Evolutionary conservation across 2,113 vertebrate species (phyloP).

Genomic region (Eulemur macaco): DNA sequence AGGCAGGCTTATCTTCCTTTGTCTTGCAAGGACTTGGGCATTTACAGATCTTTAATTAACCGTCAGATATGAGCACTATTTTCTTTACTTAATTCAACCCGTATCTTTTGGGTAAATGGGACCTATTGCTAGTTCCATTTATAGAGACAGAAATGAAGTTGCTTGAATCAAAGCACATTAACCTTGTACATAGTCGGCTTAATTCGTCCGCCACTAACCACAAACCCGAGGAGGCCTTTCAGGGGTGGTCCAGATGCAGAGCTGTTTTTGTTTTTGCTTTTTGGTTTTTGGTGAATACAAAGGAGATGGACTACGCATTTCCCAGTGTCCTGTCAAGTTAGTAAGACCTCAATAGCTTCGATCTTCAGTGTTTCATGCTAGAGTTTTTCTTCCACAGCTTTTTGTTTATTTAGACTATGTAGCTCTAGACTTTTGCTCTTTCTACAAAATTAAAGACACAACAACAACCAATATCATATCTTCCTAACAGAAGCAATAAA

Average conservation of each 20-base stretch:
- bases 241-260: not conserved
- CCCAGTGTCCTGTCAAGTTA: constrained; percentile 33
- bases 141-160: not conserved
- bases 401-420: constrained; percentile 38
- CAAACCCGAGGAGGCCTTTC: constrained; percentile 11
- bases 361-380: constrained; percentile 13
- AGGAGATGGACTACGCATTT: not conserved
- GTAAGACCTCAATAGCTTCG: not conserved
- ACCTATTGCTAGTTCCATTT: not conserved
- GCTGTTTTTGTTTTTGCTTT: not conserved
- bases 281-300: not conserved
- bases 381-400: not conserved
- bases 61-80: fast-evolving
- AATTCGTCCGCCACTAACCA: not conserved
- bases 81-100: not conserved
- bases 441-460: constrained; percentile 68
- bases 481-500: constrained; percentile 76
- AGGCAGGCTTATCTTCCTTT: no score
- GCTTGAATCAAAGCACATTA: not conserved
- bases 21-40: not conserved
- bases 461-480: constrained; percentile 63
- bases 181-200: not conserved
- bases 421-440: constrained; percentile 14
- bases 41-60: not conserved
- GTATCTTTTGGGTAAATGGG: not conserved